phyloP scores from a whole-genome alignment of 2,888 invertebrate species.

The Xiphydria camelus region DNA sequence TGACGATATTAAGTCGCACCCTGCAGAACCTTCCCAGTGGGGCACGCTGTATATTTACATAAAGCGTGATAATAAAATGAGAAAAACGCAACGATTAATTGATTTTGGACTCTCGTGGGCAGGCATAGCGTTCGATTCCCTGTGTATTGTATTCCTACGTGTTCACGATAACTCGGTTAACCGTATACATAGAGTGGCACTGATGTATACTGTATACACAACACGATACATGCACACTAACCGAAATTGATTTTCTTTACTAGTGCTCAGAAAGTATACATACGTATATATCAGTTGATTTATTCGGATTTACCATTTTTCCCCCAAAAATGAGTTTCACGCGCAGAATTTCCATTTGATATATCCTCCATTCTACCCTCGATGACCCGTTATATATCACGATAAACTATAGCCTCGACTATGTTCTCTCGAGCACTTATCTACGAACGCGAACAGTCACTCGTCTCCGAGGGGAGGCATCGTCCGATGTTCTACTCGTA shows the following conservation, averaged over 20 bases:
- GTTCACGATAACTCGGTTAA: constrained; percentile 14
- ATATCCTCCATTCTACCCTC: neutral
- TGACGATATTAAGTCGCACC: too few species aligned
- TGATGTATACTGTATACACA: constrained; percentile 47
- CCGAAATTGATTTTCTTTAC: constrained; percentile 33
- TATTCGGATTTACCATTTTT: constrained; percentile 32
- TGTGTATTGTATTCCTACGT: constrained; percentile 26
- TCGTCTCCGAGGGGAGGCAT: too few species aligned
- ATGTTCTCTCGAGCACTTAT: too few species aligned
- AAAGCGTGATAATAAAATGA: too few species aligned
- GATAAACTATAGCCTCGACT: neutral
- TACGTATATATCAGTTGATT: constrained; percentile 27
- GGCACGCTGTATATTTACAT: too few species aligned
- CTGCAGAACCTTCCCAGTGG: too few species aligned
- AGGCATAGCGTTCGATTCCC: constrained; percentile 32
- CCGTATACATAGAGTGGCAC: constrained; percentile 29
- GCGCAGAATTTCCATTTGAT: constrained; percentile 19
- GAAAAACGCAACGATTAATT: too few species aligned
- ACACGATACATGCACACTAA: constrained; percentile 51
- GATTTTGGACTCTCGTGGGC: constrained; percentile 3
- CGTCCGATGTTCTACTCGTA: too few species aligned
- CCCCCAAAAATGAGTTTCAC: constrained; percentile 29
- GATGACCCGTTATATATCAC: neutral
- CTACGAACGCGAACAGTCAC: too few species aligned
- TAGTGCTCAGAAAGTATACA: constrained; percentile 6